Conservation (phyloP, 1,140 invertebrate species). For the Tenebrio molitor region DNA sequence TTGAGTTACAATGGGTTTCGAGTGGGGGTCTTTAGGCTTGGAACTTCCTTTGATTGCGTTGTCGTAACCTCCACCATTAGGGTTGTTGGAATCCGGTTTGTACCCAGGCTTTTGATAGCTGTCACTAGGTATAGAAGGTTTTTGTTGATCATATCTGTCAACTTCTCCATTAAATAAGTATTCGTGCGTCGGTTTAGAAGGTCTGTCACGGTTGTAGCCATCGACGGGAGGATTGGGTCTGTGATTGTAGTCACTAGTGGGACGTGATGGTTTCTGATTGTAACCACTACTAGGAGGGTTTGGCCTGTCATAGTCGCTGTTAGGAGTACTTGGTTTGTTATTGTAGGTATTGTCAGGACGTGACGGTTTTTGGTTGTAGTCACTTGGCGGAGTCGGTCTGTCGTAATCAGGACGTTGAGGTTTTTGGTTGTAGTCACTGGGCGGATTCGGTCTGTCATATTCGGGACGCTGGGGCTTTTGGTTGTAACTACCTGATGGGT, state of each 20-base stretch:
- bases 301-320: background rate
- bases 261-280: background rate
- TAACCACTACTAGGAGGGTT: background rate
- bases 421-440: background rate
- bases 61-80: conserved; percentile 42
- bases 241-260: background rate
- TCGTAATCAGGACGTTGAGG: background rate
- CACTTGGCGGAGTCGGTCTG: background rate
- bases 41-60: conserved; percentile 44
- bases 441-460: background rate
- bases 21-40: conserved; percentile 29
- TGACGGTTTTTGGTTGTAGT: background rate
- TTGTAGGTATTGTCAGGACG: background rate
- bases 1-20: conserved; percentile 56
- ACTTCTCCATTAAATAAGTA: conserved; percentile 11
- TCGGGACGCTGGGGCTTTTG: background rate
- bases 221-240: background rate
- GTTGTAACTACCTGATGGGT: background rate
- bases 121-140: conserved; percentile 15
- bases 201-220: conserved; percentile 1
- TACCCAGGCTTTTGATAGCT: conserved; percentile 11
- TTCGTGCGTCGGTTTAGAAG: conserved; percentile 24
- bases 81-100: conserved; percentile 38
- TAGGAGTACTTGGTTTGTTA: background rate
- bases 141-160: conserved; percentile 12